Base-by-base conservation (phyloP, 2,797 vertebrate species). In the Sebastolobus alascanus region DNA sequence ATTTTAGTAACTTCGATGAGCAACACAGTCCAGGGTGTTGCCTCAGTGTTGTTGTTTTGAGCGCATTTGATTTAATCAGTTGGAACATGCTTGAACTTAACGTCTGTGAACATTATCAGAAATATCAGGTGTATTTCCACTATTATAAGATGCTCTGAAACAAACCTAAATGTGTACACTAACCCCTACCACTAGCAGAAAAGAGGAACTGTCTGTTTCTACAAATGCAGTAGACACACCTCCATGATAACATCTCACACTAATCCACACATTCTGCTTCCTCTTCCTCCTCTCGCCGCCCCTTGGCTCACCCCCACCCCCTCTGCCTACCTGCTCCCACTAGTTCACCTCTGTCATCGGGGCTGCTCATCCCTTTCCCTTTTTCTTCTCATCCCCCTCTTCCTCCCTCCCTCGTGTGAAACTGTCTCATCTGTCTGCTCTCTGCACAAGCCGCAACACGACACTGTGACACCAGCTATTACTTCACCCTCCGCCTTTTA, bases 381-480 rank as follows among this genome's bases (percentile, higher is more conserved):
- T 81, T 71, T 58, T 58, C 7, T 18, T 31, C 27, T 63, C 40
- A 31, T 29, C 35, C 83, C 79, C 78, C 70, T 67, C 70, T 20
- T 60, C 58, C 80, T 77, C 77, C 87, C 89, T 75, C 89, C 87
- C 78, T 91, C 88, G 88, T 95, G 95, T 93, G 95, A 95, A 95
- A 95, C 90, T 75, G 31, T 83, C 75, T 90, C 71, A 79, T 82
- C 83, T 75, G 87, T 90, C 93, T 91, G 90, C 87, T 90, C 82
- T 77, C 71, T 6, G 83, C 93, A 64, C 95, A 96, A 93, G 96
- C 91, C 66, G 91, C 90, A 95, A 96, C 95, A 95, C 4, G 94
- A 95, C 87, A 92, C 92, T 63, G 84, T 90, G 92, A 92, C 92
- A 89, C 75, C 86, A 66, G 79, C 89, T 89, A 88, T 95, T 94